Percentiles rank a stretch among this genome's conserved stretches.
These are phyloP conservation scores for Burhinus oedicnemus DNA, from an alignment of 2,113 vertebrate genomes.

Conservation along the genomic window DNA sequence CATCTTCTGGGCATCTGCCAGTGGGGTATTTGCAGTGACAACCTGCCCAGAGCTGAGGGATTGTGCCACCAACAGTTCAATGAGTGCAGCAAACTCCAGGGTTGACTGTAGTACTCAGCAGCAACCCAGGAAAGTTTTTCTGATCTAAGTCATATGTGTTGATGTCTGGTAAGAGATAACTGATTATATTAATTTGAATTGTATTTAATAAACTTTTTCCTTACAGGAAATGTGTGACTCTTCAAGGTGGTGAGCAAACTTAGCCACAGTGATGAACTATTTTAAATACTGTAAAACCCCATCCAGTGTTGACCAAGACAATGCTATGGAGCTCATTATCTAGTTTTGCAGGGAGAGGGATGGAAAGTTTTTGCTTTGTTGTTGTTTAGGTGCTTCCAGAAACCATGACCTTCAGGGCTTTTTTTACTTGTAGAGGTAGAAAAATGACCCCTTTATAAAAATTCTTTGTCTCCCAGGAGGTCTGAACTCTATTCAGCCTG, in stretches of 20 bases:
- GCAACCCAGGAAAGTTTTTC: not conserved
- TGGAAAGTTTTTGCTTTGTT: not conserved
- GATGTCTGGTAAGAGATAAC: not conserved
- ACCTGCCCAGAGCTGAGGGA: not conserved
- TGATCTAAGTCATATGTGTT: rapidly evolving
- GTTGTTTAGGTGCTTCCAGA: conserved; percentile 39
- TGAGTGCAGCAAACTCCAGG: rapidly evolving
- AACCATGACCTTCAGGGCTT: not conserved
- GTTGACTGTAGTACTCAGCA: not conserved
- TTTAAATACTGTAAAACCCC: not conserved
- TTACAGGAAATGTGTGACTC: not conserved
- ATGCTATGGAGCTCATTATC: not conserved
- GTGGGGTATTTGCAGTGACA: not conserved
- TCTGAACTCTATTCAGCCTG: conserved; percentile 8
- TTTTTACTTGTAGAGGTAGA: not conserved
- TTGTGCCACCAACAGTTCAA: not conserved
- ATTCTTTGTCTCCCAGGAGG: not conserved
- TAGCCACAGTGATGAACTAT: not conserved
- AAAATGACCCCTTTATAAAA: conserved; percentile 37
- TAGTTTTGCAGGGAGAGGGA: not conserved
- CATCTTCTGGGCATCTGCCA: not conserved
- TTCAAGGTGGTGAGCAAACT: not conserved
- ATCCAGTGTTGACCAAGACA: not conserved
- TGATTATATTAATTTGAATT: not conserved
- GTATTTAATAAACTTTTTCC: not conserved